These are phyloP conservation scores for Columbina picui DNA, from an alignment of 2,113 vertebrate genomes.

Conservation along the genomic window DNA sequence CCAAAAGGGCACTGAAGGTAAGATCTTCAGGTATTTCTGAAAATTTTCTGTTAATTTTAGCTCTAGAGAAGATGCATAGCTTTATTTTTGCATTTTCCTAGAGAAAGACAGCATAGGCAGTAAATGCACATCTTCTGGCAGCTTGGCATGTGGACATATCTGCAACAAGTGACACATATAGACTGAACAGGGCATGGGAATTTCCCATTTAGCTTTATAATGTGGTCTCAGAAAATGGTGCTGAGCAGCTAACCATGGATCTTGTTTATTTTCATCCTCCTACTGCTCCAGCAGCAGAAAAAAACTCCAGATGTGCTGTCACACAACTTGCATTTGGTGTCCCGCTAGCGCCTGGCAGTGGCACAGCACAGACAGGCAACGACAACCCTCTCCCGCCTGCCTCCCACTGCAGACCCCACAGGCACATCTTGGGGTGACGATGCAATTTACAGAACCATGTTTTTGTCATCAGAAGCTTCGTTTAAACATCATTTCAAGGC, in stretches of 20 bases:
- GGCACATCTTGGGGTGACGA: fast-evolving
- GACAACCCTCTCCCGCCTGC: fast-evolving
- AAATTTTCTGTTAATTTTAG: background rate
- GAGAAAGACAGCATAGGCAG: background rate
- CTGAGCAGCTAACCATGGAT: background rate
- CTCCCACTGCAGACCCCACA: fast-evolving
- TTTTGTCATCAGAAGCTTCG: background rate
- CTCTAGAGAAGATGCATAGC: background rate
- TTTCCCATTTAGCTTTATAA: background rate
- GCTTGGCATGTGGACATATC: background rate
- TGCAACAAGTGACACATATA: fast-evolving
- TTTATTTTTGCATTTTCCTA: background rate
- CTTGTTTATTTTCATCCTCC: background rate
- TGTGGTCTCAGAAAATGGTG: fast-evolving
- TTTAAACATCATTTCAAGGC: background rate
- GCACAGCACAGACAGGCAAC: fast-evolving
- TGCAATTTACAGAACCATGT: background rate
- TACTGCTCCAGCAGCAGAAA: background rate
- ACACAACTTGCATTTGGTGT: background rate
- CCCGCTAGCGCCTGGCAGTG: fast-evolving
- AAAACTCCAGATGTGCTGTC: fast-evolving
- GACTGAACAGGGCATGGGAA: background rate
- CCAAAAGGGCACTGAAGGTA: fast-evolving
- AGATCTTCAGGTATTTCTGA: background rate
- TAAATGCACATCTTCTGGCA: background rate